These are phyloP conservation scores for Notarius quadriscutis DNA, from an alignment of 2,113 vertebrate species.

Conservation along the genomic window DNA sequence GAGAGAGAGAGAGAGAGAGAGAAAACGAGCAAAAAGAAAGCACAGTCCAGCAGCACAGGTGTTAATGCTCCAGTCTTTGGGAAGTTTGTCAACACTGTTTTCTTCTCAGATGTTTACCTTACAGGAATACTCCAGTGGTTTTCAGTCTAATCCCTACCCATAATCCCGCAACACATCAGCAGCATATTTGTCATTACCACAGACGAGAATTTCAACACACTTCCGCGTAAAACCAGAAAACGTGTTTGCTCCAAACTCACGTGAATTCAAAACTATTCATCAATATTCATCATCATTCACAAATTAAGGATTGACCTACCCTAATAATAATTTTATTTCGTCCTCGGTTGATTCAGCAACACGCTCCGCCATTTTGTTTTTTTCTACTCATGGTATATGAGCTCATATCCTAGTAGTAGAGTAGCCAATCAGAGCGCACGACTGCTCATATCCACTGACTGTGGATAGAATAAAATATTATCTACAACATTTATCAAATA, in stretches of 20 bases:
- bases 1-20: conserved; percentile 15
- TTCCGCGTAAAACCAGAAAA: background rate
- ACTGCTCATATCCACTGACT: no score
- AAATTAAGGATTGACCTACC: background rate
- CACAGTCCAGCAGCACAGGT: conserved; percentile 31
- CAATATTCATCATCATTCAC: background rate
- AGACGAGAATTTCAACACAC: background rate
- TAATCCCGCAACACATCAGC: background rate
- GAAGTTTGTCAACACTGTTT: background rate
- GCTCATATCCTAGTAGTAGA: no score
- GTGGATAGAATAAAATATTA: no score
- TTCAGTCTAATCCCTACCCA: background rate
- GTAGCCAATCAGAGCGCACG: no score
- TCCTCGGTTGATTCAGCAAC: no score
- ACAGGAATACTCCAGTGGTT: background rate
- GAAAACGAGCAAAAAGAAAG: background rate
- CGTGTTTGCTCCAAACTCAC: background rate
- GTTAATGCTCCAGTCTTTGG: conserved; percentile 14
- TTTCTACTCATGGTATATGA: no score
- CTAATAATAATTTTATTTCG: background rate
- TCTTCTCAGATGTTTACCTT: conserved; percentile 13
- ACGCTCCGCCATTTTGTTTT: no score
- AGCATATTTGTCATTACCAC: background rate
- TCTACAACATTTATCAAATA: no score
- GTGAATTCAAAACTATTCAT: background rate